A percentile compares a stretch with the other conserved stretches of the same genome.
Conservation (phyloP, 2,113 vertebrate species). For the Gila orcuttii region DNA sequence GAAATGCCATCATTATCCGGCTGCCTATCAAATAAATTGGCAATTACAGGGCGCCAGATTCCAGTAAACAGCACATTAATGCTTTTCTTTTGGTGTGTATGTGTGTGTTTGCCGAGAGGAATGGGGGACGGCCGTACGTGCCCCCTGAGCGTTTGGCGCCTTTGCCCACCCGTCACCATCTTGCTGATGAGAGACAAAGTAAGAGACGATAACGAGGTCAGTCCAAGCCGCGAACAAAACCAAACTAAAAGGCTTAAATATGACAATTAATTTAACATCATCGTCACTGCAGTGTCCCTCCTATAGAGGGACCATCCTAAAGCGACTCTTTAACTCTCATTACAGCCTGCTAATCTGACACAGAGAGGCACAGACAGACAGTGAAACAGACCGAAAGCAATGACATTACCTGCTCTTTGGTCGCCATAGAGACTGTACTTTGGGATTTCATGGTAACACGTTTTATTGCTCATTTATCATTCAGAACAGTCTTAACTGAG, state of each 20-base stretch:
- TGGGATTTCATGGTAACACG: slow-evolving; percentile 20
- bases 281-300: slow-evolving; percentile 64
- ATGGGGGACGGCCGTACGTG: slow-evolving; percentile 26
- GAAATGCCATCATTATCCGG: slow-evolving; percentile 99
- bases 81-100: slow-evolving; percentile 82
- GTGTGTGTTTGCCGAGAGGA: slow-evolving; percentile 62
- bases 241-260: slow-evolving; percentile 55
- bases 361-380: neutral
- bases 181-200: slow-evolving; percentile 81
- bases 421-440: slow-evolving; percentile 35
- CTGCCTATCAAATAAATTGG: slow-evolving; percentile 99
- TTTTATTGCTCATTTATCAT: slow-evolving; percentile 45
- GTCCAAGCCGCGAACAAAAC: slow-evolving; percentile 59
- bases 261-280: slow-evolving; percentile 76
- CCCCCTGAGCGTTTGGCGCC: slow-evolving; percentile 83
- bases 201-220: slow-evolving; percentile 80
- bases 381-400: neutral
- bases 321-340: slow-evolving; percentile 32
- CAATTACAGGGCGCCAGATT: slow-evolving; percentile 97
- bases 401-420: slow-evolving; percentile 35
- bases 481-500: slow-evolving; percentile 17
- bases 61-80: slow-evolving; percentile 94
- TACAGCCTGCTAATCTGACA: slow-evolving; percentile 15
- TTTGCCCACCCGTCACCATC: slow-evolving; percentile 74
- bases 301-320: slow-evolving; percentile 66